Evolutionary conservation across 2,888 invertebrate species (phyloP).

Genomic region (Tetanocera ferruginea): DNA sequence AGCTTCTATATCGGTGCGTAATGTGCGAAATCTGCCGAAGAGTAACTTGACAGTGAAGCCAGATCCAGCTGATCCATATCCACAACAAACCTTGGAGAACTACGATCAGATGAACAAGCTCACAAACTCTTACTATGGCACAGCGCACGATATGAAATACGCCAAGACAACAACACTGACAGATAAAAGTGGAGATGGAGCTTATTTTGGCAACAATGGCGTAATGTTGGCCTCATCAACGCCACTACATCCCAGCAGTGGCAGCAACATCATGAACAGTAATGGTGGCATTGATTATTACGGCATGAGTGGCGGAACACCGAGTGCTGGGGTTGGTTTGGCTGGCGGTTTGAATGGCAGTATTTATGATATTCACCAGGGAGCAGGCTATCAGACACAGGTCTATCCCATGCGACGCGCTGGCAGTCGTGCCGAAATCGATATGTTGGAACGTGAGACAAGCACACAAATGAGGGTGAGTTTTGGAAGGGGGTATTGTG

Average conservation of each 20-base stretch:
- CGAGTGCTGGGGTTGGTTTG: conserved; percentile 38
- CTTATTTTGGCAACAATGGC: conserved; percentile 46
- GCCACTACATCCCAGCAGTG: conserved; percentile 49
- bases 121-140: conserved; percentile 65
- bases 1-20: conserved; percentile 80
- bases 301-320: conserved; percentile 4
- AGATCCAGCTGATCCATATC: conserved; percentile 63
- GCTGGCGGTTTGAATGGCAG: conserved; percentile 36
- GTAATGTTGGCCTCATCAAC: conserved; percentile 55
- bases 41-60: conserved; percentile 68
- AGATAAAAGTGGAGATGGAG: conserved; percentile 55
- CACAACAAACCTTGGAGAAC: conserved; percentile 54
- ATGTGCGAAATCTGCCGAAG: conserved; percentile 69
- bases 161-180: conserved; percentile 64
- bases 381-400: conserved; percentile 38
- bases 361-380: conserved; percentile 50
- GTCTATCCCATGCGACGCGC: conserved; percentile 63
- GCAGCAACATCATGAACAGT: conserved; percentile 20
- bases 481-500: conserved; percentile 23
- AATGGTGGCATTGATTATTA: conserved; percentile 40
- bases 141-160: conserved; percentile 63
- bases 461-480: conserved; percentile 68
- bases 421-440: conserved; percentile 68
- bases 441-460: conserved; percentile 68
- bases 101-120: conserved; percentile 63